Conservation (phyloP, 2,888 invertebrate genomes). For the Cistogaster globosa region DNA sequence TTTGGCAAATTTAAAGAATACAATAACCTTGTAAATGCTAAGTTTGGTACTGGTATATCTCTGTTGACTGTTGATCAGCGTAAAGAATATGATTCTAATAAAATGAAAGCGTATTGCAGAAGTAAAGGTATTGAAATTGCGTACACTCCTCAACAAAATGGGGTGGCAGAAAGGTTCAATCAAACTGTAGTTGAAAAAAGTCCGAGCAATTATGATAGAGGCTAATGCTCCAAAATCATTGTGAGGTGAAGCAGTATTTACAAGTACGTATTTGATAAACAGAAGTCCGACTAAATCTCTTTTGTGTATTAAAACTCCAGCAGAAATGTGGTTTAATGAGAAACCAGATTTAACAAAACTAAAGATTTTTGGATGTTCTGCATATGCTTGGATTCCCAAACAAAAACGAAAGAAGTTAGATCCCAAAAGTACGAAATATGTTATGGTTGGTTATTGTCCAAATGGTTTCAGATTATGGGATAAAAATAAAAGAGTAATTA, state of each 20-base stretch:
- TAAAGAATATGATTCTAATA: too few species aligned
- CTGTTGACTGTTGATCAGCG: too few species aligned
- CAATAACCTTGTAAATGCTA: constrained; percentile 7
- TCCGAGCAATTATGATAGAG: constrained; percentile 51
- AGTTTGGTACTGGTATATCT: constrained; percentile 44
- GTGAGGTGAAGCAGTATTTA: constrained; percentile 46
- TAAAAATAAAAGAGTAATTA: neutral
- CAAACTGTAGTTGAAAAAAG: constrained; percentile 23
- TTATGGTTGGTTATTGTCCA: constrained; percentile 64
- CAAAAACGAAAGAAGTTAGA: constrained; percentile 71
- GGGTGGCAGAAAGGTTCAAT: constrained; percentile 37
- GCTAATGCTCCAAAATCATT: constrained; percentile 38
- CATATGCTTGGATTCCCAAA: constrained; percentile 69
- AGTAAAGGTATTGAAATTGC: constrained; percentile 74
- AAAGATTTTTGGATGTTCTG: constrained; percentile 70
- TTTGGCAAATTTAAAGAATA: constrained; percentile 28
- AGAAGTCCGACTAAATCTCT: constrained; percentile 45
- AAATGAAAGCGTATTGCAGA: constrained; percentile 74
- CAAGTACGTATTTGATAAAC: constrained; percentile 34
- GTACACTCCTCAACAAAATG: constrained; percentile 64
- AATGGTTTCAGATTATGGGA: constrained; percentile 69
- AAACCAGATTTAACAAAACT: constrained; percentile 63
- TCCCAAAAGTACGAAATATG: constrained; percentile 50
- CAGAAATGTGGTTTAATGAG: constrained; percentile 62
- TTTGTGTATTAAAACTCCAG: constrained; percentile 61